A percentile compares a stretch with the other conserved stretches of the same genome.
Conservation (phyloP, 2,797 vertebrate species). For the Hippopotamyrus pictus region DNA sequence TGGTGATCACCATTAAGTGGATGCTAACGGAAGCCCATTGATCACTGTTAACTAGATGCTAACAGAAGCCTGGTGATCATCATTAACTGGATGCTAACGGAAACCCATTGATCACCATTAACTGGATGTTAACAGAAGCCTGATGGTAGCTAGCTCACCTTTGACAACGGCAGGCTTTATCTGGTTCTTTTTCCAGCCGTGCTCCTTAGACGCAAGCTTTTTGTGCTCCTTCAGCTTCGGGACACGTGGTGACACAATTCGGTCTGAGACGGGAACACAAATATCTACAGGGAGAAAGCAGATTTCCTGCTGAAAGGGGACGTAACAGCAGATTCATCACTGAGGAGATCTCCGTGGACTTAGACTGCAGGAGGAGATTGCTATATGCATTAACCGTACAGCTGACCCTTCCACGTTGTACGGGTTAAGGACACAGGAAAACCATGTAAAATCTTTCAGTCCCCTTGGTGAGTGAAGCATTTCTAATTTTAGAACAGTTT, state of each 20-base stretch:
- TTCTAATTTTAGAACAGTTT: not conserved
- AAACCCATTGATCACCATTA: not conserved
- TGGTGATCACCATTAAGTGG: too few relatives aligned
- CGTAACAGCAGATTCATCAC: not conserved
- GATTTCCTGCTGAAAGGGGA: not conserved
- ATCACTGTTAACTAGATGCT: not conserved
- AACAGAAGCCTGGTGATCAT: not conserved
- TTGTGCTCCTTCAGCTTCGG: constrained; percentile 77
- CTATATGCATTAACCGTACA: not conserved
- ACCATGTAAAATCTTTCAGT: not conserved
- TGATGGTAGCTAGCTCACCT: constrained; percentile 56
- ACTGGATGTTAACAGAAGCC: not conserved
- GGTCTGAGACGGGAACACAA: constrained; percentile 82
- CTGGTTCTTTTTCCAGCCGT: constrained; percentile 81
- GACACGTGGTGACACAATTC: constrained; percentile 80
- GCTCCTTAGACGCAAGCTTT: constrained; percentile 77
- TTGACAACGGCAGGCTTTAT: constrained; percentile 78
- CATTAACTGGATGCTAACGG: not conserved
- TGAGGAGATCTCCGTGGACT: not conserved
- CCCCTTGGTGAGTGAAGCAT: not conserved
- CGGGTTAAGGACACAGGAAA: not conserved
- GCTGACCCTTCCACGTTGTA: not conserved
- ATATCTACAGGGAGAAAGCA: constrained; percentile 62
- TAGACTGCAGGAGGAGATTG: not conserved
- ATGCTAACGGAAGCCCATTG: not conserved